Evolutionary conservation across 2,113 vertebrate species (phyloP), one percentile per base, ranked within the genome.

Genomic region (Phylloscopus trochilus): DNA sequence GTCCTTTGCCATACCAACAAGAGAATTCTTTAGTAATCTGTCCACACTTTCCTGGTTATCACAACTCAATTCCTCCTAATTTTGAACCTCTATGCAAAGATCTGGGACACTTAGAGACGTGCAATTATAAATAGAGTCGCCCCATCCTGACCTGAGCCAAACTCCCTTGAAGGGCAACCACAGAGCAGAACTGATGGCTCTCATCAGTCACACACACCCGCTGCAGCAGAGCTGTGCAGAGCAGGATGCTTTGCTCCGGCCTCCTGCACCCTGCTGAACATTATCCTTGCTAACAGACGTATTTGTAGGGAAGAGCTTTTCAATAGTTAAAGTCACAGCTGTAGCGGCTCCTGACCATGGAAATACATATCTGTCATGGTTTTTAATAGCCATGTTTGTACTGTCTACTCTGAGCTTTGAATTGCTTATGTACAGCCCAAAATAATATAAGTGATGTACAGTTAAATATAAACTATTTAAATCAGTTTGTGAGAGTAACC

Each of bases 271-370:
- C 20, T n/a, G 55, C 27, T 11, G 46, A 89, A 23, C n/a, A 37
- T 5, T 33, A 23, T 15, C 58, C 44, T 82, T 4, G 1, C 44
- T 35, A 47, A n/a, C 33, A 76, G 41, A 24, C 1, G 0, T 3
- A 35, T 46, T 66, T 51, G 17, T 23, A 37, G 35, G 15, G 41
- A 74, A 83, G 16, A 49, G 3, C 15, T 70, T 91, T 46, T 23
- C 64, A 43, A 9, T 26, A 26, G 47, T 43, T 63, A 39, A 84
- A 75, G 70, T 33, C 64, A 66, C 51, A 66, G 55, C 33, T 82
- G 56, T 62, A 78, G 82, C 14, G 30, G 13, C 18, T 83, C 39
- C 63, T 92, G 49, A 31, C 30, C 28, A 15, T 18, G 37, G 49
- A 90, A 83, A 78, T 1, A 73, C 47, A 12, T 37, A 59, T 19